Base-by-base conservation (phyloP, 2,888 invertebrate genomes). In the Phyllotreta cruciferae region DNA sequence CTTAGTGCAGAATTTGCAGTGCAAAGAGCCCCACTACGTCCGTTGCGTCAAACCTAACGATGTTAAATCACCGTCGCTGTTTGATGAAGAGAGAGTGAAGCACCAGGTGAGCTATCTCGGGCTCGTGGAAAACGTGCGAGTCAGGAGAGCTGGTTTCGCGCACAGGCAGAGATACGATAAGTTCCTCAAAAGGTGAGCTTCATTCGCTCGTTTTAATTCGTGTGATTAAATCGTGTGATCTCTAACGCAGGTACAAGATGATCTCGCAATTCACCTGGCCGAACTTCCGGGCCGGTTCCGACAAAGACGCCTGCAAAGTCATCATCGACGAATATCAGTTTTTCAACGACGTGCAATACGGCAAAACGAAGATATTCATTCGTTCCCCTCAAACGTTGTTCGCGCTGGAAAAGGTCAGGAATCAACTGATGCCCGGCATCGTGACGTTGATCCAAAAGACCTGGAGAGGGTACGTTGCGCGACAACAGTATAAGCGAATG, bases 21-120 rank as follows among this genome's bases (percentile, higher is more conserved):
- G 89, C 80, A 98, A 97, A 84, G 96, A 96, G 79, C 97, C 97
- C 0, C 96, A 94, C 84, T 98, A 98, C 83, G 94, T 98, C 68
- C 89, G 98, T 63, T 98, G 98, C 81, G 91, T 98, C 76, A 98
- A 98, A 77, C 98, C 98, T 34, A 98, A 98, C 82, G 95, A 97
- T 74, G 86, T 92, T 56, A 98, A 98, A 83, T 90, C 94, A 39
- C 89, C 96, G 0, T 85, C 87, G 41, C 84, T 88, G 42, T 96
- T 98, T 82, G 94, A 98, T 79, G 88, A 91, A 9, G 90, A 92
- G 77, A 86, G 96, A 74, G 86, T 87, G 0, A 82, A 83, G 2
- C 91, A 91, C 82, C 91, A 91, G 77, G 90, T 90, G 14, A 84
- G 88, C 63, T 98, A 98, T 82, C 85, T 98, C 45, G 98, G 98